phyloP scores from a whole-genome alignment of 2,888 invertebrate genomes.

The Tetragnatha montana region DNA sequence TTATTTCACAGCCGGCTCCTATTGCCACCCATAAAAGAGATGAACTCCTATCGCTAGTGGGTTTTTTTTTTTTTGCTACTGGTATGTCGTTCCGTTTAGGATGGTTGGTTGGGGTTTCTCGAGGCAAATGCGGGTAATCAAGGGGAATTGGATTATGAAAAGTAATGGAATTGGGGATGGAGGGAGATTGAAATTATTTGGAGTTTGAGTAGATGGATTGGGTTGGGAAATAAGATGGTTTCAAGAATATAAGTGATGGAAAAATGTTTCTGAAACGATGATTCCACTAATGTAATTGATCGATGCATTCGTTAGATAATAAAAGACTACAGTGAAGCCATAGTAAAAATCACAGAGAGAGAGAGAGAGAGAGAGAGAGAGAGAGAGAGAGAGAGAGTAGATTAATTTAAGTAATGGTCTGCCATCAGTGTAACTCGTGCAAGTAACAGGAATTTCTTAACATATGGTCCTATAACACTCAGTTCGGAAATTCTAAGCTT shows the following conservation, averaged over 20 bases:
- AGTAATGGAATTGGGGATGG: not conserved
- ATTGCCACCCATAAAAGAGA: conserved; percentile 12
- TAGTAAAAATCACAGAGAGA: too few species aligned
- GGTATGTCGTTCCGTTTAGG: not conserved
- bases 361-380: too few species aligned
- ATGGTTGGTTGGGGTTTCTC: not conserved
- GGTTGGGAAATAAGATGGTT: not conserved
- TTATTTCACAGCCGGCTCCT: conserved; percentile 10
- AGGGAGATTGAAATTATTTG: not conserved
- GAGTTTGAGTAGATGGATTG: not conserved
- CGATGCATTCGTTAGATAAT: too few species aligned
- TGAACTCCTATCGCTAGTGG: not conserved
- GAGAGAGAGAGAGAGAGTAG: not conserved
- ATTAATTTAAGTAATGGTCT: not conserved
- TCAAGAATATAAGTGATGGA: too few species aligned
- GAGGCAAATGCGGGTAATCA: not conserved
- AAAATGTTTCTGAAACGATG: too few species aligned
- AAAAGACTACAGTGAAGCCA: too few species aligned
- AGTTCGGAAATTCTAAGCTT: not conserved
- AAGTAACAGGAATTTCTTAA: not conserved
- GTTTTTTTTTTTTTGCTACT: not conserved
- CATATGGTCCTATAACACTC: not conserved
- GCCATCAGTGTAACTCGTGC: not conserved
- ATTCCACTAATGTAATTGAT: too few species aligned
- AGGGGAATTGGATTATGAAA: not conserved